phyloP scores from a whole-genome alignment of 1,140 invertebrate species.

The Zophobas morio region DNA sequence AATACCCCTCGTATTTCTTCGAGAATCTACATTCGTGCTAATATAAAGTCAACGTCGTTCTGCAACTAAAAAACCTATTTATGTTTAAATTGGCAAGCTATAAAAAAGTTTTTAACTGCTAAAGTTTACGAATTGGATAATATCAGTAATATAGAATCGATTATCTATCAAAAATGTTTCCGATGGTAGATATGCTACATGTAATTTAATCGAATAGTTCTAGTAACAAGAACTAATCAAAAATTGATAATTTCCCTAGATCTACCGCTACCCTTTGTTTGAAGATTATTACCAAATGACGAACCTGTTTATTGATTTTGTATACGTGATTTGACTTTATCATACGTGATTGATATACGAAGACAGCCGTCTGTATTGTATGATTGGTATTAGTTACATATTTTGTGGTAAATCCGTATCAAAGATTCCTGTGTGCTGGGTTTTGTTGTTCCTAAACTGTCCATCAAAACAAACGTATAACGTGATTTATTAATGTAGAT shows the following conservation, averaged over 20 bases:
- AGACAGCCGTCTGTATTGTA: conserved; percentile 19
- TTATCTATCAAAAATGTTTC: too few species aligned
- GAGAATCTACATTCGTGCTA: too few species aligned
- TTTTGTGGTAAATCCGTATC: conserved; percentile 3
- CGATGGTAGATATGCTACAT: too few species aligned
- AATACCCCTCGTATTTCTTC: too few species aligned
- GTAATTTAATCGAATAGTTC: neutral
- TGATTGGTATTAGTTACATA: conserved; percentile 33
- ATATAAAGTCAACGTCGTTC: too few species aligned
- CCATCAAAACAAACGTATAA: neutral
- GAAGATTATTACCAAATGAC: neutral
- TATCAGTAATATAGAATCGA: neutral
- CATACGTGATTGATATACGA: conserved; percentile 9
- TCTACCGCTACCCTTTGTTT: neutral
- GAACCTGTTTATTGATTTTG: conserved; percentile 16
- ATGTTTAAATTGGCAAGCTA: neutral
- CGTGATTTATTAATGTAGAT: too few species aligned
- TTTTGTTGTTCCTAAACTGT: conserved; percentile 31
- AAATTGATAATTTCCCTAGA: neutral
- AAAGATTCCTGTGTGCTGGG: conserved; percentile 35
- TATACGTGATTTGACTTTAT: conserved; percentile 15
- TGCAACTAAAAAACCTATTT: too few species aligned
- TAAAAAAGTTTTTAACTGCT: conserved; percentile 1
- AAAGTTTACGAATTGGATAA: neutral
- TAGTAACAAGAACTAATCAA: neutral